Conservation (phyloP, 1,140 invertebrate genomes). For the Phortica variegata region DNA sequence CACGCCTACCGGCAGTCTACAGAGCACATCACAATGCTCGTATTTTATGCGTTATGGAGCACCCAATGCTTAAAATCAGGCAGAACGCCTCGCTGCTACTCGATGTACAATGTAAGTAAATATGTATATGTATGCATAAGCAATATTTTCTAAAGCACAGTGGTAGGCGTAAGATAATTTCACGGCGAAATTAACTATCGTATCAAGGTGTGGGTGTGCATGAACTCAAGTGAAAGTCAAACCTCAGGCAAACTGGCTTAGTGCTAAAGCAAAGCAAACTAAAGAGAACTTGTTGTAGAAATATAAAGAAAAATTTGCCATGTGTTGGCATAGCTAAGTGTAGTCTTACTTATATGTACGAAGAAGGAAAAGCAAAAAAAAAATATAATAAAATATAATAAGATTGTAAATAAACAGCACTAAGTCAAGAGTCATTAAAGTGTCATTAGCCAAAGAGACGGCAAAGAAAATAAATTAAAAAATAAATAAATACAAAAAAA, state of each 20-base stretch:
- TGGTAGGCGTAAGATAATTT: background rate
- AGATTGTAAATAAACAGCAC: background rate
- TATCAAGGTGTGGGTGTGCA: no score
- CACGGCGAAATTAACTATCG: no score
- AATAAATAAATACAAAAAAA: no score
- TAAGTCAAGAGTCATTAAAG: slow-evolving; percentile 18
- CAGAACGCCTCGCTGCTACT: slow-evolving; percentile 73
- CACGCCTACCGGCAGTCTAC: slow-evolving; percentile 66
- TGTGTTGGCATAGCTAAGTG: no score
- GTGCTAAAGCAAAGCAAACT: background rate
- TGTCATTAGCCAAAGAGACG: slow-evolving; percentile 16
- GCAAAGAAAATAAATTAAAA: no score
- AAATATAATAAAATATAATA: slow-evolving; percentile 1
- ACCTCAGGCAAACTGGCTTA: no score
- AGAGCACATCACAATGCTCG: slow-evolving; percentile 75
- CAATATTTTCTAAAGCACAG: background rate
- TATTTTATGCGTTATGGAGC: slow-evolving; percentile 71
- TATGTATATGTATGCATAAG: background rate
- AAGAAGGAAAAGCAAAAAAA: background rate
- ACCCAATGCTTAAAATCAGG: slow-evolving; percentile 66
- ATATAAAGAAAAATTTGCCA: no score
- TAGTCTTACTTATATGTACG: no score
- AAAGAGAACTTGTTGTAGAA: background rate
- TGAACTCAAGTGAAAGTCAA: no score
- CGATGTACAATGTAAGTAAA: slow-evolving; percentile 78